Conservation (phyloP, 1,140 invertebrate genomes). For the Pararge aegeria region DNA sequence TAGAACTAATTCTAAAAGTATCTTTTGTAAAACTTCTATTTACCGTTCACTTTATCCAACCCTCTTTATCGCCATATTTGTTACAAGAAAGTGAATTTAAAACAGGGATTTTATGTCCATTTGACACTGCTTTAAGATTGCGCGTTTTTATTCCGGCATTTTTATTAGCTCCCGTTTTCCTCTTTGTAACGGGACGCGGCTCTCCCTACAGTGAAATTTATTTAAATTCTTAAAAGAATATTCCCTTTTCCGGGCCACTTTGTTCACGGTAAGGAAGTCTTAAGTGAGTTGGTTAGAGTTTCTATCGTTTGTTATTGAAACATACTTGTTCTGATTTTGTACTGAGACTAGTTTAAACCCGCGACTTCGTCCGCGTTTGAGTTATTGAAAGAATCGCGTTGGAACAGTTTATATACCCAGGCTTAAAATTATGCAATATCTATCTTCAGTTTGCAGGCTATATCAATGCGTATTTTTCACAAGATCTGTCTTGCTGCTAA, state of each 20-base stretch:
- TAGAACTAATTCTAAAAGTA: background rate
- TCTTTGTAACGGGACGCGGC: constrained; percentile 62
- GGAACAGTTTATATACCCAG: too few relatives aligned
- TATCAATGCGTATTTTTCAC: too few relatives aligned
- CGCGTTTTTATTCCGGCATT: constrained; percentile 56
- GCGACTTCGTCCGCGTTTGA: too few relatives aligned
- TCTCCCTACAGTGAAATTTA: constrained; percentile 56
- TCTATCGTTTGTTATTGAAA: constrained; percentile 31
- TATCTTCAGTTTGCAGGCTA: too few relatives aligned
- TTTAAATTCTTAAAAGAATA: constrained; percentile 72
- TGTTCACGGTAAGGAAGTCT: constrained; percentile 47
- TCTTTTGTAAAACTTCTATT: background rate
- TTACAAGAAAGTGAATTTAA: constrained; percentile 31
- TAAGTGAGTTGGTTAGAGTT: constrained; percentile 57
- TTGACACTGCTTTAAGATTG: constrained; percentile 64
- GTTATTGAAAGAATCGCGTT: too few relatives aligned
- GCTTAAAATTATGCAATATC: too few relatives aligned
- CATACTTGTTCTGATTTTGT: constrained; percentile 25
- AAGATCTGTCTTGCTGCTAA: too few relatives aligned
- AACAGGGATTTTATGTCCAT: constrained; percentile 47
- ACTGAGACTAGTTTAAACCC: constrained; percentile 6
- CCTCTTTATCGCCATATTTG: constrained; percentile 27
- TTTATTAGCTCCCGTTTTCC: constrained; percentile 67
- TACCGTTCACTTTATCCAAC: constrained; percentile 13
- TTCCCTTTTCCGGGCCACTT: constrained; percentile 49